Percentiles rank a stretch among this genome's conserved stretches.
phyloP scores from a whole-genome alignment of 1,140 invertebrate species.

The Gonioctena quinquepunctata region DNA sequence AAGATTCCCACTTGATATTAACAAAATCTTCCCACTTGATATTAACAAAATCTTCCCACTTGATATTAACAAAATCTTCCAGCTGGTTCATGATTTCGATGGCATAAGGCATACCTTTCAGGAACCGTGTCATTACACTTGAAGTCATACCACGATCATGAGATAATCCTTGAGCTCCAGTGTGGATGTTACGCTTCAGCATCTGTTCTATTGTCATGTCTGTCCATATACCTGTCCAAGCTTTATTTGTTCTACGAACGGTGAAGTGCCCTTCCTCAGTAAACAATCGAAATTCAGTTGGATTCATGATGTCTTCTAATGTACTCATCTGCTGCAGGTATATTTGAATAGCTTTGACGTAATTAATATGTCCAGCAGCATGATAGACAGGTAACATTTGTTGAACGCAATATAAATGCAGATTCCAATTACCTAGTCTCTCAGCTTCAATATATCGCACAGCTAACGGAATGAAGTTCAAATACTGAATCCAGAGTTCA shows the following conservation, averaged over 20 bases:
- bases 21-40: no score
- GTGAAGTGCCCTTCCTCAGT: conserved; percentile 44
- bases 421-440: no score
- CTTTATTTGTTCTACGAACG: conserved; percentile 48
- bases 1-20: no score
- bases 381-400: conserved; percentile 55
- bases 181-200: conserved; percentile 53
- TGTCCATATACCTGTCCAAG: conserved; percentile 53
- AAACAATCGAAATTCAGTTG: conserved; percentile 18
- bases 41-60: no score
- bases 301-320: conserved; percentile 37
- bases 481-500: conserved; percentile 48
- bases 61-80: no score
- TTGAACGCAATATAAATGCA: conserved; percentile 26
- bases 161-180: conserved; percentile 36
- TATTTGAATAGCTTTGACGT: conserved; percentile 56
- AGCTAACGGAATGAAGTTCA: conserved; percentile 40
- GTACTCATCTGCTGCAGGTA: conserved; percentile 56
- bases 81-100: no score
- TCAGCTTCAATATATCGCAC: conserved; percentile 44
- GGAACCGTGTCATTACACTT: no score
- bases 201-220: conserved; percentile 55
- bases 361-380: conserved; percentile 55
- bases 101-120: no score
- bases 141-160: conserved; percentile 38